phyloP scores from a whole-genome alignment of 2,113 vertebrate genomes.

The Castor canadensis region DNA sequence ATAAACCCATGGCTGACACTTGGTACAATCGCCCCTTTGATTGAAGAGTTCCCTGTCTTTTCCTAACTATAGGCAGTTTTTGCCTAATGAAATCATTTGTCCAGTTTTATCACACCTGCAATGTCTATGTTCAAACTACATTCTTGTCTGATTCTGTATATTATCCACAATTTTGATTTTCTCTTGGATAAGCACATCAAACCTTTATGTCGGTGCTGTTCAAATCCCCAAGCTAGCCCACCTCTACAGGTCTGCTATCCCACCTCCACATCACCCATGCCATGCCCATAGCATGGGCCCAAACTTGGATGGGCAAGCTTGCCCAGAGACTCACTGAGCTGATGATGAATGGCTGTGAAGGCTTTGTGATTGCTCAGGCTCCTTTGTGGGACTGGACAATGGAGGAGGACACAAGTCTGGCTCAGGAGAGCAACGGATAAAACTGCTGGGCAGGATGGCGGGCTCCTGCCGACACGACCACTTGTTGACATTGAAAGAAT shows the following conservation, averaged over 20 bases:
- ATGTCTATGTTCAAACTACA: background rate
- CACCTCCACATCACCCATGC: slow-evolving; percentile 55
- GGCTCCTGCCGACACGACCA: slow-evolving; percentile 90
- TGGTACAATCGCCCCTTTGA: background rate
- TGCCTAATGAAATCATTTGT: background rate
- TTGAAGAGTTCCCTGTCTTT: background rate
- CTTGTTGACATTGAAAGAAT: slow-evolving; percentile 90
- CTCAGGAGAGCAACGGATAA: slow-evolving; percentile 97
- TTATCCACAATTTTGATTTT: background rate
- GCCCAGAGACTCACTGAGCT: slow-evolving; percentile 84
- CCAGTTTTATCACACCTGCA: background rate
- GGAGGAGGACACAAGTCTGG: slow-evolving; percentile 91
- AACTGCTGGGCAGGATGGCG: slow-evolving; percentile 89
- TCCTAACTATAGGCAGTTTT: background rate
- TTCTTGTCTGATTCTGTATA: background rate
- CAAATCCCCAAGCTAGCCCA: background rate
- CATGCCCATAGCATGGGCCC: slow-evolving; percentile 72
- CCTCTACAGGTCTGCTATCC: background rate
- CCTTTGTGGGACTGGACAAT: slow-evolving; percentile 93
- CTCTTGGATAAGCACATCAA: background rate
- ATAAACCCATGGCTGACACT: background rate
- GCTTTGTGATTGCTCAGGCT: slow-evolving; percentile 98
- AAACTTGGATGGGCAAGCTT: slow-evolving; percentile 85
- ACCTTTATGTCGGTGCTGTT: background rate
- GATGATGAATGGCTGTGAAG: slow-evolving; percentile 99